Evolutionary conservation across 2,113 vertebrate species (phyloP), one percentile per base, ranked within the genome.

Genomic region (Larimichthys crocea): DNA sequence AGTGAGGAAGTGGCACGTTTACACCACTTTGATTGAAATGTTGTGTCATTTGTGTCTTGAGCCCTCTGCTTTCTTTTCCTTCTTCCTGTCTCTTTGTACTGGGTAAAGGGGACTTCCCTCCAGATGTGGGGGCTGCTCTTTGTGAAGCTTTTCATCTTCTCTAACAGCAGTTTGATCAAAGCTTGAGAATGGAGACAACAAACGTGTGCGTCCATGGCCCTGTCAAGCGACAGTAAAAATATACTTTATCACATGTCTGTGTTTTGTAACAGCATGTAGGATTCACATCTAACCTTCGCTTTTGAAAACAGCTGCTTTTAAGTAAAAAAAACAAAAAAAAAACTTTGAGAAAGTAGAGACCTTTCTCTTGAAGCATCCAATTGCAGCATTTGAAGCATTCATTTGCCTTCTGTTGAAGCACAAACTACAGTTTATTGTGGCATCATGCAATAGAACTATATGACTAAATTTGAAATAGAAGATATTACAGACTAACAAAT

Each of bases 41-140:
- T 92, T 93, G 87, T 93, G 91, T 91, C 91, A 84, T 87, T 70
- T n/a, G 42, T 82, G 74, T 84, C 74, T 57, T 53, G 16, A 68
- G 64, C 61, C 56, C 64, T 78, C 77, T 46, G 80, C 88, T 80
- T 83, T 88, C 66, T 86, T 61, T 84, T 88, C 74, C 86, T 84
- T 49, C 83, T 90, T 93, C 93, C 93, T 93, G 89, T 86, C 31
- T 75, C 77, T 88, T 86, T 93, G 90, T 84, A 24, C 35, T n/a
- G 24, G 76, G 24, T 76, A 72, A 71, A 75, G 74, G 78, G 86
- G 68, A 91, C 79, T 92, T 93, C 90, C 92, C 90, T 74, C 83
- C 89, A 93, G 89, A 93, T 92, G 92, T 85, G 77, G 72, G 57
- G 61, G 74, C 81, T 63, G 56, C 46, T 66, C 78, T 85, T 55